Conservation (phyloP, 2,113 vertebrate genomes). For the Heterocephalus glaber region DNA sequence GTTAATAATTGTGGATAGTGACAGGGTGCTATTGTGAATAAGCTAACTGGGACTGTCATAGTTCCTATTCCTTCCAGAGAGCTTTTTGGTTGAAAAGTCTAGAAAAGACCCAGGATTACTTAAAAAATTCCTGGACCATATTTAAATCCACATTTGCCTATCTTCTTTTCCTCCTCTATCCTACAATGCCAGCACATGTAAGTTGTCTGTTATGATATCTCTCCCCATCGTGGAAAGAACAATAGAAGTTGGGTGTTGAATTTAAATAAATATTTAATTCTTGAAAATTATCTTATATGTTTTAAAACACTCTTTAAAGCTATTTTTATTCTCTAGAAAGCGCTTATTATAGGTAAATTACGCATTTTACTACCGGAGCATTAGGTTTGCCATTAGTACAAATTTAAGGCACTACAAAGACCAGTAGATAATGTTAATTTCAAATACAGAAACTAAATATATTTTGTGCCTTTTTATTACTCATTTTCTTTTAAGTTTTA, state of each 20-base stretch:
- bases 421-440: slow-evolving; percentile 87
- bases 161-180: neutral
- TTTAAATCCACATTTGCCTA: slow-evolving; percentile 15
- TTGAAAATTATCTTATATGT: slow-evolving; percentile 80
- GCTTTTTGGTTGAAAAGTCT: slow-evolving; percentile 45
- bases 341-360: slow-evolving; percentile 85
- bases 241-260: slow-evolving; percentile 76
- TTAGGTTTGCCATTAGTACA: slow-evolving; percentile 83
- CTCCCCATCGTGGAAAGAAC: slow-evolving; percentile 63
- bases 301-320: slow-evolving; percentile 83
- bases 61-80: slow-evolving; percentile 32
- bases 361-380: slow-evolving; percentile 82
- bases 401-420: slow-evolving; percentile 85
- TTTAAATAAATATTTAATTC: slow-evolving; percentile 85
- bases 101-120: slow-evolving; percentile 44
- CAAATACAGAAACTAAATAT: slow-evolving; percentile 85
- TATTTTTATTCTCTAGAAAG: slow-evolving; percentile 83
- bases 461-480: slow-evolving; percentile 86
- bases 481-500: slow-evolving; percentile 86
- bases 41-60: neutral
- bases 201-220: neutral
- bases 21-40: neutral
- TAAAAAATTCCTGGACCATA: slow-evolving; percentile 10
- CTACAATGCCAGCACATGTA: neutral
- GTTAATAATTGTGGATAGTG: slow-evolving; percentile 57